Conservation (phyloP, 2,888 invertebrate species). For the Idaea aversata region DNA sequence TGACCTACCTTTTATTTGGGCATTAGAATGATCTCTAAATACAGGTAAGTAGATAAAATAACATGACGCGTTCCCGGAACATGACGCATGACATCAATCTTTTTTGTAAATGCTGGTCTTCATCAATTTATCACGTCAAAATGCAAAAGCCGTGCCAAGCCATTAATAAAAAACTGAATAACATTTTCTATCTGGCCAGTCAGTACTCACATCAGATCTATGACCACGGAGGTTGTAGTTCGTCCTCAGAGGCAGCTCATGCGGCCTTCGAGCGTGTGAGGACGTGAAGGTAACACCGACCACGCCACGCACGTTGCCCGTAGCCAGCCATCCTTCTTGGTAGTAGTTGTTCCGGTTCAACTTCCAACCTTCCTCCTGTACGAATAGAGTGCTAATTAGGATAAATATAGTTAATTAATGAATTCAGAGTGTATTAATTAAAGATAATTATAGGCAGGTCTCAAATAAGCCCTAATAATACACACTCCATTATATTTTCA, state of each 20-base stretch:
- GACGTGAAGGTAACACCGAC: constrained; percentile 98
- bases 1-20: too few species aligned
- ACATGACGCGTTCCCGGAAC: too few species aligned
- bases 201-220: constrained; percentile 90
- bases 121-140: too few species aligned
- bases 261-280: constrained; percentile 92
- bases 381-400: neutral
- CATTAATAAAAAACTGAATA: neutral
- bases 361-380: constrained; percentile 96
- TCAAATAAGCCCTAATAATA: too few species aligned
- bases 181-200: neutral
- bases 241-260: constrained; percentile 92
- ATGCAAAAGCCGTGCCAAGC: too few species aligned
- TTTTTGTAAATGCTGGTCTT: too few species aligned
- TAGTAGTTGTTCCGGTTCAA: constrained; percentile 96
- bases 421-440: too few species aligned
- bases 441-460: too few species aligned
- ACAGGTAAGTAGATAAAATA: too few species aligned
- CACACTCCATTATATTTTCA: too few species aligned
- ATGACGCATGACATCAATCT: too few species aligned
- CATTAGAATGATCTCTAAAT: too few species aligned
- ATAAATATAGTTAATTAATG: neutral
- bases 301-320: constrained; percentile 95
- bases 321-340: constrained; percentile 98
- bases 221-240: constrained; percentile 99